Conservation (phyloP, 2,888 invertebrate genomes). For the Caenorhabditis macrosperma region DNA sequence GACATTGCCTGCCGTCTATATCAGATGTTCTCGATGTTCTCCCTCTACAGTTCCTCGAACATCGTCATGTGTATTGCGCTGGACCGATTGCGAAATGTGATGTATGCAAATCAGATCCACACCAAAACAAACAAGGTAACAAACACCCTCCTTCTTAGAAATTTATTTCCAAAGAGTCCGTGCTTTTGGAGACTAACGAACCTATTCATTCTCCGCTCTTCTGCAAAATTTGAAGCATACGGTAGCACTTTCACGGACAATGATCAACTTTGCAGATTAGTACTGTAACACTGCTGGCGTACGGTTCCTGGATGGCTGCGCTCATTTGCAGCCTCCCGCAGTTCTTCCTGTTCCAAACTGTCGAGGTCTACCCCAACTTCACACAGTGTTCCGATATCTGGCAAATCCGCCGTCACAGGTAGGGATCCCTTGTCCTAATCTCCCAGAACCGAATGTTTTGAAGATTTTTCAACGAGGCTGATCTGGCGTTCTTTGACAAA, state of each 20-base stretch:
- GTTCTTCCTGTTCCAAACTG: constrained; percentile 71
- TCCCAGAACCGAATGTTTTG: not conserved
- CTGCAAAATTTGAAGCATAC: not conserved
- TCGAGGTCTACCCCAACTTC: constrained; percentile 61
- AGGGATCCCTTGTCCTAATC: not conserved
- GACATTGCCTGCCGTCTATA: constrained; percentile 69
- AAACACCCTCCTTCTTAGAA: not conserved
- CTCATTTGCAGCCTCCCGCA: constrained; percentile 74
- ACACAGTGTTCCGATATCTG: constrained; percentile 78
- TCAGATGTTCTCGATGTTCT: constrained; percentile 76
- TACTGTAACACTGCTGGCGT: constrained; percentile 59
- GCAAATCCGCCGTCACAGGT: constrained; percentile 58
- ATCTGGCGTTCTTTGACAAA: constrained; percentile 7
- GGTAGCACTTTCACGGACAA: not conserved
- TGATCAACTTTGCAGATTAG: constrained; percentile 61
- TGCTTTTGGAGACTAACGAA: not conserved
- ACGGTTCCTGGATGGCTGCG: constrained; percentile 71
- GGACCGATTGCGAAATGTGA: constrained; percentile 77
- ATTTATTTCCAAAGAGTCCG: not conserved
- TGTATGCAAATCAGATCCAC: constrained; percentile 71
- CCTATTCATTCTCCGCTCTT: not conserved
- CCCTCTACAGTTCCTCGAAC: constrained; percentile 78
- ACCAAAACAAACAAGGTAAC: constrained; percentile 41
- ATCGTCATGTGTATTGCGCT: constrained; percentile 79
- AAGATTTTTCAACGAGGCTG: constrained; percentile 6